A percentile compares a stretch with the other conserved stretches of the same genome.
phyloP scores from a whole-genome alignment of 2,797 vertebrate species.

The Sebastes matsubarae region DNA sequence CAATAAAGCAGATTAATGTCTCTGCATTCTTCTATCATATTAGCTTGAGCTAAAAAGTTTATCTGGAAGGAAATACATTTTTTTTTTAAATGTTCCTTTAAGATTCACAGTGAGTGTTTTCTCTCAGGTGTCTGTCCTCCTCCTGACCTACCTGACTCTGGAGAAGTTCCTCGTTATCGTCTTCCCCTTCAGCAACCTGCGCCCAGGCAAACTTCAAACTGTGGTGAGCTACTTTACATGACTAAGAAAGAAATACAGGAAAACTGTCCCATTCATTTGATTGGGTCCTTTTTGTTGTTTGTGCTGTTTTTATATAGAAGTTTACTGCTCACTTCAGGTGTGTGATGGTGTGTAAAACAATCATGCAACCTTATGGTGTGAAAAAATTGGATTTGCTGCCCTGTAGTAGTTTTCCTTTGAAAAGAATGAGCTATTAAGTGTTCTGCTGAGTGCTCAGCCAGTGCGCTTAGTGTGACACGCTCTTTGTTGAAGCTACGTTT shows the following conservation, averaged over 20 bases:
- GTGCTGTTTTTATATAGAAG: neutral
- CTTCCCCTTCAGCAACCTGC: conserved; percentile 88
- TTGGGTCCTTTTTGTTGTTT: neutral
- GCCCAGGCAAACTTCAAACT: conserved; percentile 83
- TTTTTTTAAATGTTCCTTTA: too few species aligned
- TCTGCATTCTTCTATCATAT: neutral
- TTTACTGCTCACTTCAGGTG: neutral
- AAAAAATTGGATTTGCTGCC: neutral
- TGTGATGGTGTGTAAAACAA: neutral
- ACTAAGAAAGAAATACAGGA: neutral
- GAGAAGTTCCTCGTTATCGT: conserved; percentile 90
- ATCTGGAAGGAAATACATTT: neutral
- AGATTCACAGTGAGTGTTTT: too few species aligned
- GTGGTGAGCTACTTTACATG: conserved; percentile 51
- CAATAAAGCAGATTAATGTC: neutral
- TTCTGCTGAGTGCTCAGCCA: neutral
- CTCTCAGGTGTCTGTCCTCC: conserved; percentile 82
- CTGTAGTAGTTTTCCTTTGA: neutral
- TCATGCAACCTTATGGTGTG: neutral
- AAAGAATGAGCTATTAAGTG: neutral
- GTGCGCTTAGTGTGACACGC: neutral
- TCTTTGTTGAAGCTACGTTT: neutral
- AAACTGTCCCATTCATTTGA: neutral
- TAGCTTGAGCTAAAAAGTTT: neutral
- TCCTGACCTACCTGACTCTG: conserved; percentile 88